phyloP scores from a whole-genome alignment of 2,888 invertebrate genomes.

The Galerucella calmariensis region DNA sequence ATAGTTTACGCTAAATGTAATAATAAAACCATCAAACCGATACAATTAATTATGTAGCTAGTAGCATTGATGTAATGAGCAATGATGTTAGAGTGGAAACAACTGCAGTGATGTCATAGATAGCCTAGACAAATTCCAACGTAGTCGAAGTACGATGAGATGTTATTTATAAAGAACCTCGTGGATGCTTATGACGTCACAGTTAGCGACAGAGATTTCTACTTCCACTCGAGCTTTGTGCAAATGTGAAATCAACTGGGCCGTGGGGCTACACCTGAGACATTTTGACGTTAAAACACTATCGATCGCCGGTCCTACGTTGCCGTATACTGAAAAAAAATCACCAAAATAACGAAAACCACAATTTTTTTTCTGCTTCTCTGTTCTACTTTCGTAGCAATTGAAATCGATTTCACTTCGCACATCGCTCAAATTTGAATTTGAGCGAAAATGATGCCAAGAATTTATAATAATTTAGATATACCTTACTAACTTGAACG shows the following conservation, averaged over 20 bases:
- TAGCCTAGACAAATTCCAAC: slow-evolving; percentile 39
- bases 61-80: slow-evolving; percentile 10
- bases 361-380: neutral
- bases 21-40: slow-evolving; percentile 4
- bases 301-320: slow-evolving; percentile 26
- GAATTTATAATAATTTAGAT: neutral
- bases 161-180: slow-evolving; percentile 63
- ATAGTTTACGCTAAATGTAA: slow-evolving; percentile 4
- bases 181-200: slow-evolving; percentile 60
- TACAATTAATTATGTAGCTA: neutral
- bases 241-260: slow-evolving; percentile 32
- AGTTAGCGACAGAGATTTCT: slow-evolving; percentile 39
- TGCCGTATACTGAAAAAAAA: slow-evolving; percentile 21
- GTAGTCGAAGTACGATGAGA: slow-evolving; percentile 43
- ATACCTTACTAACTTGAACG: neutral
- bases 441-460: neutral
- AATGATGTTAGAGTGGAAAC: slow-evolving; percentile 19
- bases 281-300: slow-evolving; percentile 31
- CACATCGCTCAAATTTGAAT: neutral
- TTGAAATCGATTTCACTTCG: neutral
- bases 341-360: neutral
- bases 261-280: slow-evolving; percentile 34
- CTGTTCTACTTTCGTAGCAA: neutral
- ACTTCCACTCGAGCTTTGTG: slow-evolving; percentile 24
- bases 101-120: slow-evolving; percentile 35